Base-by-base conservation (phyloP, 2,113 vertebrate species). In the Pituophis catenifer region DNA sequence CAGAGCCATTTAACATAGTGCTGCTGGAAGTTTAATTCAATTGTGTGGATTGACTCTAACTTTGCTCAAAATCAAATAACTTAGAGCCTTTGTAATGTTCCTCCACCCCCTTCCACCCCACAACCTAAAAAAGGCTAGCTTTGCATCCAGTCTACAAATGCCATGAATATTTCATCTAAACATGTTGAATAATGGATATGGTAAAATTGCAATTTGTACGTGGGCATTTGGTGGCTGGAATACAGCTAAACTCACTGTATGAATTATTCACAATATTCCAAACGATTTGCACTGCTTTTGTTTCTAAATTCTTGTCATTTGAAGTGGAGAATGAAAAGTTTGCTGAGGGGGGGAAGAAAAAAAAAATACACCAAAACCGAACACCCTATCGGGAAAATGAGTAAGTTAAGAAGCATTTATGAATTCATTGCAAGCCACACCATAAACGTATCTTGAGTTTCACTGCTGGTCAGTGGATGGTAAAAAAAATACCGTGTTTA, bases 251-350 rank as follows among this genome's bases (percentile, higher is more conserved):
- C 70, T 62, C 89, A 52, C 26, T 21, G 1, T 62, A 93, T 93
- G 92, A 93, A 93, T 93, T 93, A 93, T 93, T 93, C 92, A 93
- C 48, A 93, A 87, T 33, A 9, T n/a, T 93, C 89, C 55, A 52
- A 93, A 93, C 75, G 62, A 93, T 90, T 90, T 93, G 75, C 75
- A 44, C 55, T 11, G 75, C 62, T 75, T 75, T 90, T 89, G 86
- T 21, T 93, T 90, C 89, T 65, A 90, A 90, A 90, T 90, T 87
- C 92, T 86, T 93, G 55, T 62, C 75, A 65, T 86, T 62, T 93
- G 75, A 93, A 86, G 48, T 93, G 44, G 75, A 50, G 55, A 86
- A 90, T 24, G 70, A 90, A 90, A n/a, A 38, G 21, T 90, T 48
- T 90, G 55, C 29, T 85, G 59, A 38, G 44, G 11, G 38, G 19